These are phyloP conservation scores for Macrotus californicus DNA, from an alignment of 2,113 vertebrate species.

Conservation along the genomic window DNA sequence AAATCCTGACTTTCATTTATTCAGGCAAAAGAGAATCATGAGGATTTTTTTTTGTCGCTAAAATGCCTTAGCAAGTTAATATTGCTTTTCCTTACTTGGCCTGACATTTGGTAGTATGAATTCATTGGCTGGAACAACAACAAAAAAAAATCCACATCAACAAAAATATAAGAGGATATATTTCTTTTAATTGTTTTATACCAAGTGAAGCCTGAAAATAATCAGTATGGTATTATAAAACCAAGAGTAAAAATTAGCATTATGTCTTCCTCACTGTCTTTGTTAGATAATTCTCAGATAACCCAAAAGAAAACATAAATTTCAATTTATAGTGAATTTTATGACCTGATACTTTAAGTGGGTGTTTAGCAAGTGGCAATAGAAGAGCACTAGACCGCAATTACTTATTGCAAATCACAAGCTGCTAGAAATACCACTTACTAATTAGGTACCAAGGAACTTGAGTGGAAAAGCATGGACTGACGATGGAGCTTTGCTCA, in stretches of 20 bases:
- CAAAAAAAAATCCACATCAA: neutral
- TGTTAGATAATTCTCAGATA: neutral
- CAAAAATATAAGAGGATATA: neutral
- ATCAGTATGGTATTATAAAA: conserved; percentile 31
- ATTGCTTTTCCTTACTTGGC: conserved; percentile 30
- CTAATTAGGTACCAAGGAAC: conserved; percentile 71
- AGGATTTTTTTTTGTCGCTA: neutral
- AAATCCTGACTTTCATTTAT: neutral
- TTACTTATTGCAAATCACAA: conserved; percentile 69
- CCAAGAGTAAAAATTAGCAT: conserved; percentile 18
- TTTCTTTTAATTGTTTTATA: neutral
- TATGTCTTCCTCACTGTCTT: neutral
- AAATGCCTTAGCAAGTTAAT: neutral
- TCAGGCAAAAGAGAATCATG: neutral
- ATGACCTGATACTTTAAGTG: conserved; percentile 58
- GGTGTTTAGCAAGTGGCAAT: conserved; percentile 56
- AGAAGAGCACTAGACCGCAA: conserved; percentile 43
- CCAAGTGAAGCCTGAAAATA: conserved; percentile 35
- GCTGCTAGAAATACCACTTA: conserved; percentile 63
- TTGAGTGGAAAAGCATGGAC: conserved; percentile 59
- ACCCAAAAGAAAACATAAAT: conserved; percentile 43
- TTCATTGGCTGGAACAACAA: neutral
- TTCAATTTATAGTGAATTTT: conserved; percentile 24
- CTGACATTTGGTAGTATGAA: neutral
- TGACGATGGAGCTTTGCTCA: neutral